Percentiles rank a stretch among this genome's conserved stretches.
These are phyloP conservation scores for Brachionus calyciflorus DNA, from an alignment of 1,140 invertebrate species.

Conservation along the genomic window DNA sequence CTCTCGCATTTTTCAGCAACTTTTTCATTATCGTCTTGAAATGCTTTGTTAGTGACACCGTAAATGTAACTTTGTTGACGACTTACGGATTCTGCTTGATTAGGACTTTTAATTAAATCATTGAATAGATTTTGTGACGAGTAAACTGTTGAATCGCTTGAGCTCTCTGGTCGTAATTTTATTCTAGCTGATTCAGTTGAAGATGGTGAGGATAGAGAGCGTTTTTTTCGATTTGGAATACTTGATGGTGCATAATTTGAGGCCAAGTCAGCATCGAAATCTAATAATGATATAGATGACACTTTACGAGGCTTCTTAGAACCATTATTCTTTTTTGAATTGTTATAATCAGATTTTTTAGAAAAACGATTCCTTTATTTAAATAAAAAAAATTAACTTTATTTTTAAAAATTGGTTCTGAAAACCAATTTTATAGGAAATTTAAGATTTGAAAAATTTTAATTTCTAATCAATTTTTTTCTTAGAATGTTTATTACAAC, in stretches of 20 bases:
- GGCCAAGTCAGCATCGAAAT: conserved; percentile 1
- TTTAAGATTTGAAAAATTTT: no score
- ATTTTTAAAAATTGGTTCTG: no score
- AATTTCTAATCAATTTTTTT: no score
- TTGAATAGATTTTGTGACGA: conserved; percentile 13
- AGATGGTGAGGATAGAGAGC: background rate
- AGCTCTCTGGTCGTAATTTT: background rate
- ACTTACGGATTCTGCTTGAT: background rate
- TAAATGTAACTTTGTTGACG: conserved; percentile 22
- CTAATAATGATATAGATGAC: conserved; percentile 26
- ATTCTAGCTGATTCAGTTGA: background rate
- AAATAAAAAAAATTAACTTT: background rate
- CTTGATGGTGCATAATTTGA: background rate
- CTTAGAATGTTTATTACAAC: no score
- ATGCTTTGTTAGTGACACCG: conserved; percentile 1
- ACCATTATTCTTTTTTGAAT: background rate
- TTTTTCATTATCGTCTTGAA: conserved; percentile 2
- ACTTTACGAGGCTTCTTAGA: background rate
- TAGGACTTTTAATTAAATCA: conserved; percentile 1
- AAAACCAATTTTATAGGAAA: no score
- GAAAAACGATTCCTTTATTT: conserved; percentile 8
- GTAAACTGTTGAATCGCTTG: conserved; percentile 24
- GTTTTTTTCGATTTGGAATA: conserved; percentile 8
- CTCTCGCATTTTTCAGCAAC: background rate
- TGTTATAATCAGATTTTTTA: conserved; percentile 19